phyloP scores from a whole-genome alignment of 2,113 vertebrate species.

The Micronycteris hirsuta region DNA sequence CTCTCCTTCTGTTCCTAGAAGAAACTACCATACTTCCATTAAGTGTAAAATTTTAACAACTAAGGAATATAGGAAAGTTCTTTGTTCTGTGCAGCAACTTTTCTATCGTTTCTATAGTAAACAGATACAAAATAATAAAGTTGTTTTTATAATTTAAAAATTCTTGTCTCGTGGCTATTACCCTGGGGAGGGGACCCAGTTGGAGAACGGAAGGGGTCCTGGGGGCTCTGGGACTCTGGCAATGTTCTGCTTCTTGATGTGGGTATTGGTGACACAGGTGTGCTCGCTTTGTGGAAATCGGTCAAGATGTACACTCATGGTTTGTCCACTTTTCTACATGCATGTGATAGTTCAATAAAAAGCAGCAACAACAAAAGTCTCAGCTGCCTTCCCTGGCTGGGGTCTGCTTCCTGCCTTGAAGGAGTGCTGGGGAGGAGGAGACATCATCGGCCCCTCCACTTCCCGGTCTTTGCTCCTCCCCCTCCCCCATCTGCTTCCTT shows the following conservation, averaged over 20 bases:
- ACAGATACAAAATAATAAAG: constrained; percentile 10
- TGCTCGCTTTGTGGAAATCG: not conserved
- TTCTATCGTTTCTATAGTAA: not conserved
- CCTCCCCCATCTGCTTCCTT: not conserved
- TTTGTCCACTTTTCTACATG: not conserved
- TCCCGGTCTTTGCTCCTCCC: not conserved
- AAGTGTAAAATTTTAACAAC: not conserved
- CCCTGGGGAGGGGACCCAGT: not conserved
- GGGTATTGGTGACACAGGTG: not conserved
- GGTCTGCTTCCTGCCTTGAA: not conserved
- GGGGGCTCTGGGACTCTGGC: not conserved
- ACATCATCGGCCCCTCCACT: too few species aligned
- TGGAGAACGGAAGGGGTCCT: not conserved
- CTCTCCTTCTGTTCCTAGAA: not conserved
- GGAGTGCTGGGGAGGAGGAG: not conserved
- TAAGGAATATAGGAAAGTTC: not conserved
- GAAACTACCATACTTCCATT: not conserved
- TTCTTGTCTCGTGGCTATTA: not conserved
- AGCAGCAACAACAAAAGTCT: not conserved
- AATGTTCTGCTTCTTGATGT: not conserved
- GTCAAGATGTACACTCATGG: not conserved
- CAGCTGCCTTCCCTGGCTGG: not conserved
- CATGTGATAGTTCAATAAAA: not conserved
- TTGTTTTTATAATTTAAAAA: not conserved
- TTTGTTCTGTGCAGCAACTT: not conserved